Evolutionary conservation across 2,888 invertebrate species (phyloP).

Genomic region (Luperina testacea): DNA sequence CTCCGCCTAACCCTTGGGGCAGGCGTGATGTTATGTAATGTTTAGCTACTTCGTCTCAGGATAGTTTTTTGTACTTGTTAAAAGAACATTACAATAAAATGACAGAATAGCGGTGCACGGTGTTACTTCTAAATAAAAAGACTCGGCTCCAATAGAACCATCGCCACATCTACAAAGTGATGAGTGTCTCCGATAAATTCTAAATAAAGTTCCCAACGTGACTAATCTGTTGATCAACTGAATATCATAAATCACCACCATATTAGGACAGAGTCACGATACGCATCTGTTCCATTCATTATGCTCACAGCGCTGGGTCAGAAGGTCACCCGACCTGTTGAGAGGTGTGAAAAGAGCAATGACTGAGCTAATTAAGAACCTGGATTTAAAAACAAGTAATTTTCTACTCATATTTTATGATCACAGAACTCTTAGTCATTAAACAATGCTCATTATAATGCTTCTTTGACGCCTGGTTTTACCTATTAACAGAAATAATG

Average conservation of each 20-base stretch:
- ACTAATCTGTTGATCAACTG: constrained; percentile 50
- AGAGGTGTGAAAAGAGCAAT: constrained; percentile 33
- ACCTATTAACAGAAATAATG: background rate
- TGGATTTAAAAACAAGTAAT: background rate
- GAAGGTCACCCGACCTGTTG: constrained; percentile 40
- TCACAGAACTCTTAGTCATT: background rate
- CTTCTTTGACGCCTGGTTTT: background rate
- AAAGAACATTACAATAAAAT: background rate
- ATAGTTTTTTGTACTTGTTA: background rate
- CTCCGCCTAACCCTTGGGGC: background rate
- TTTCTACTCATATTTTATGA: background rate
- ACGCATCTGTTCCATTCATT: constrained; percentile 53
- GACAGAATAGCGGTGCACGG: background rate
- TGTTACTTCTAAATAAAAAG: background rate
- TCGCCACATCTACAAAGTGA: constrained; percentile 17
- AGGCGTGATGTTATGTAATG: background rate
- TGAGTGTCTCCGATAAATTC: constrained; percentile 32
- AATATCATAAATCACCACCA: constrained; percentile 55
- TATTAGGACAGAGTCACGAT: constrained; percentile 52
- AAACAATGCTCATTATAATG: background rate
- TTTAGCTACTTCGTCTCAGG: background rate
- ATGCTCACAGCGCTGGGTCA: constrained; percentile 26
- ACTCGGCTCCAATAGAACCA: background rate
- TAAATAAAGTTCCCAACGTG: constrained; percentile 31
- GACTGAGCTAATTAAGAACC: constrained; percentile 43